A percentile compares a stretch with the other conserved stretches of the same genome.
phyloP scores from a whole-genome alignment of 2,797 vertebrate genomes.

The Protonibea diacanthus region DNA sequence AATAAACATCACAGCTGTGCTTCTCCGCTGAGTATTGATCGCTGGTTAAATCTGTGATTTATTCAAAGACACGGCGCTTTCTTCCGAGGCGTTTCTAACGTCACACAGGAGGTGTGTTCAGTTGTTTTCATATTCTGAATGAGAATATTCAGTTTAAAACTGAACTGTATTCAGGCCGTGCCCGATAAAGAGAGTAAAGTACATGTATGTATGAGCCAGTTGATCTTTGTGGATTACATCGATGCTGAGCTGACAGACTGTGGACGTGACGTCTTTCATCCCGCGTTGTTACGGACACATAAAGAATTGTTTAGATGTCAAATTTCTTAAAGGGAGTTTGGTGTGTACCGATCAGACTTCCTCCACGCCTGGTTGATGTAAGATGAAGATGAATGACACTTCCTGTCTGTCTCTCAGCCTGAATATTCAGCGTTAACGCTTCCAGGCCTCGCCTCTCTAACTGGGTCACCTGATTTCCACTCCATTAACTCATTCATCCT shows the following conservation, averaged over 20 bases:
- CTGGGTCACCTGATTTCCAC: slow-evolving; percentile 26
- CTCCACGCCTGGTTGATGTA: neutral
- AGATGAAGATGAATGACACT: slow-evolving; percentile 38
- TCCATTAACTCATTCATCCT: slow-evolving; percentile 1
- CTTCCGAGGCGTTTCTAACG: neutral
- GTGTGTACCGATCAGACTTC: neutral
- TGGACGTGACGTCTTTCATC: too few relatives aligned
- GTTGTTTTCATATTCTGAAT: neutral
- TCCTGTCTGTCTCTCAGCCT: neutral
- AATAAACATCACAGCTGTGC: slow-evolving; percentile 16
- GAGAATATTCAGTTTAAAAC: neutral
- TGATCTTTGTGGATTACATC: too few relatives aligned
- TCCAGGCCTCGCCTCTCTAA: slow-evolving; percentile 16
- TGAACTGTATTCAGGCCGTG: too few relatives aligned
- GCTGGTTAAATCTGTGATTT: neutral
- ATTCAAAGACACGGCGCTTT: neutral
- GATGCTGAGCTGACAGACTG: too few relatives aligned
- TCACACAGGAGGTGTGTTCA: neutral
- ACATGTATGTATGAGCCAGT: too few relatives aligned
- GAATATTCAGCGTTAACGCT: neutral
- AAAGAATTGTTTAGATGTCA: too few relatives aligned
- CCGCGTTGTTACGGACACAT: too few relatives aligned
- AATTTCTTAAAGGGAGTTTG: too few relatives aligned
- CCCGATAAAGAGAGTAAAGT: too few relatives aligned
- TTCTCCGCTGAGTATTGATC: slow-evolving; percentile 4